phyloP scores from a whole-genome alignment of 2,113 vertebrate species.

The Nerophis lumbriciformis region DNA sequence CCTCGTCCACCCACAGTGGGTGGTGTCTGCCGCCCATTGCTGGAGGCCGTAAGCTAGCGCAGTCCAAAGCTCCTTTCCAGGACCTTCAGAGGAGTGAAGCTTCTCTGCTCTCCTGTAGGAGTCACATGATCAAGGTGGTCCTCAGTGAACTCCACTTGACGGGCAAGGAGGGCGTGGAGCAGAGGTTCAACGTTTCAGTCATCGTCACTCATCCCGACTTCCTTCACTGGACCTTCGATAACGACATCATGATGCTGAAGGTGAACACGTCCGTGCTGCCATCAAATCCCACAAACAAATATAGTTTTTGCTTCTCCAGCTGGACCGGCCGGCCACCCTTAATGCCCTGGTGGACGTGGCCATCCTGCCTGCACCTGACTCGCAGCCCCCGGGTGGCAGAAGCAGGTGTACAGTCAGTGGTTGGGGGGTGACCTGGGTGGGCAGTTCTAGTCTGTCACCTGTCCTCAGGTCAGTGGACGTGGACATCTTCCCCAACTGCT shows the following conservation, averaged over 20 bases:
- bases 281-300: not conserved
- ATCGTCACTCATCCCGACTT: constrained; percentile 50
- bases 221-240: constrained; percentile 58
- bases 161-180: constrained; percentile 50
- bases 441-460: constrained; percentile 57
- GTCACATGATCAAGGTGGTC: constrained; percentile 55
- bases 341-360: constrained; percentile 37
- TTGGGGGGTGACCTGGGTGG: constrained; percentile 70
- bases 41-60: constrained; percentile 74
- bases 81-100: not conserved
- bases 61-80: not conserved
- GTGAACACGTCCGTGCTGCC: constrained; percentile 30
- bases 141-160: constrained; percentile 58
- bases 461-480: constrained; percentile 67
- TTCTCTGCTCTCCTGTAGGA: constrained; percentile 36
- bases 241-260: constrained; percentile 75
- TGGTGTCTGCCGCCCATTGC: constrained; percentile 76
- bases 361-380: constrained; percentile 24
- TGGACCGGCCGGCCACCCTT: constrained; percentile 59
- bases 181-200: constrained; percentile 53
- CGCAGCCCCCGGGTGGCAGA: constrained; percentile 1
- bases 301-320: constrained; percentile 41
- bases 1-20: constrained; percentile 67
- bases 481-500: constrained; percentile 60
- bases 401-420: constrained; percentile 68